These are phyloP conservation scores for Luscinia luscinia DNA, from an alignment of 2,797 vertebrate species.

Conservation along the genomic window DNA sequence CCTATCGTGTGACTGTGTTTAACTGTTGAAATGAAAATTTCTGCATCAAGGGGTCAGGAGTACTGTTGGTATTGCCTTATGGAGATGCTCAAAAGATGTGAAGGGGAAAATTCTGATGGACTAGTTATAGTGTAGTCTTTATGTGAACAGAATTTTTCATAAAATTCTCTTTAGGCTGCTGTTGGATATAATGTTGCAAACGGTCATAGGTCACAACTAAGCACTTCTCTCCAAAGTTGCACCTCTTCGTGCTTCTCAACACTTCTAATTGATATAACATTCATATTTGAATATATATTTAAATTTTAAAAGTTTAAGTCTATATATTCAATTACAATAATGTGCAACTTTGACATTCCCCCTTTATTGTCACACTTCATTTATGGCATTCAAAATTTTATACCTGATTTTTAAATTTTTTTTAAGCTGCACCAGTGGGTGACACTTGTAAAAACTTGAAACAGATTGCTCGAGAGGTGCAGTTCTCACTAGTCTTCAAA, in stretches of 20 bases:
- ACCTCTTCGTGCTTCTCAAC: not conserved
- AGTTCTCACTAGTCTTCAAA: not conserved
- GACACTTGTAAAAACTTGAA: not conserved
- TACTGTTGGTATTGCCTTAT: not conserved
- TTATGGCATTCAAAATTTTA: not conserved
- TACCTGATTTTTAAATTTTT: not conserved
- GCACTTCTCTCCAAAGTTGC: not conserved
- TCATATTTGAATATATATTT: not conserved
- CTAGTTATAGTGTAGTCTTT: not conserved
- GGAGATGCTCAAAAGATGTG: not conserved
- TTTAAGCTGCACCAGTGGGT: not conserved
- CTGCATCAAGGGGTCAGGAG: not conserved
- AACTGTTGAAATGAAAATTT: not conserved
- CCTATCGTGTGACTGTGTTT: not conserved
- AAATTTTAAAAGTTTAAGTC: not conserved
- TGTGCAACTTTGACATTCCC: not conserved
- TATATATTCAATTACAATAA: not conserved
- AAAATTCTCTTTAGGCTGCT: not conserved
- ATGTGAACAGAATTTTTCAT: not conserved
- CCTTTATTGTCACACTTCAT: not conserved
- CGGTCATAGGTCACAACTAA: not conserved
- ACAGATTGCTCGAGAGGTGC: not conserved
- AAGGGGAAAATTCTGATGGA: rapidly evolving
- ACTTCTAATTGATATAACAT: not conserved
- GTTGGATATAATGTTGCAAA: not conserved